A percentile compares a stretch with the other conserved stretches of the same genome.
Evolutionary conservation across 2,888 invertebrate genomes (phyloP).

Genomic region (Physocephala rufipes): DNA sequence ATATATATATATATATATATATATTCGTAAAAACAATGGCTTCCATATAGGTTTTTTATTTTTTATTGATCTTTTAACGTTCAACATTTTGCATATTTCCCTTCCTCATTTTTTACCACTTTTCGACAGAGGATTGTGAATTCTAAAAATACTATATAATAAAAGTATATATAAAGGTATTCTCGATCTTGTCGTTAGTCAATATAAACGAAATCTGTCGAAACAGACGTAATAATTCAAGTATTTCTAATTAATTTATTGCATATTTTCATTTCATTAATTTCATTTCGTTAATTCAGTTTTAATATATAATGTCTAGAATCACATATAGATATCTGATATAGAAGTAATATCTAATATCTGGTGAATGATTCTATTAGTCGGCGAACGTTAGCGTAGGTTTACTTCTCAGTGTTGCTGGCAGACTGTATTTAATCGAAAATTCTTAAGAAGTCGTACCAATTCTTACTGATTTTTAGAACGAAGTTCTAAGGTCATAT

Average conservation of each 20-base stretch:
- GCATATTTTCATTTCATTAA: no score
- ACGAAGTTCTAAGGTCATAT: neutral
- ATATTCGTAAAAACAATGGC: no score
- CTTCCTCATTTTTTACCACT: neutral
- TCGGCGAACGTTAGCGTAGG: no score
- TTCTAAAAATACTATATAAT: slow-evolving; percentile 1
- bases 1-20: no score
- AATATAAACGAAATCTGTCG: neutral
- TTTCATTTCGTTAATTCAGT: no score
- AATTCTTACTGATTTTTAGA: neutral
- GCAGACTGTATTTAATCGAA: neutral
- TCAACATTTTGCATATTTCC: neutral
- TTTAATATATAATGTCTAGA: no score
- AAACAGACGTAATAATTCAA: no score
- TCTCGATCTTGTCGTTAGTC: neutral
- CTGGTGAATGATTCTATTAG: no score
- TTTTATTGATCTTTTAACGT: neutral
- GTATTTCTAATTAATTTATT: no score
- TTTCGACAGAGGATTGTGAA: neutral
- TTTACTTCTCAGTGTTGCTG: neutral
- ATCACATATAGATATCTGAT: no score
- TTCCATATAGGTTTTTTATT: neutral
- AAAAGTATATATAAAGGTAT: neutral
- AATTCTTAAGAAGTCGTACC: slow-evolving; percentile 13
- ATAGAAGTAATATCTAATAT: no score